Percentiles rank a stretch among this genome's conserved stretches.
Evolutionary conservation across 2,888 invertebrate species (phyloP).

Genomic region (Heteromurus nitidus): DNA sequence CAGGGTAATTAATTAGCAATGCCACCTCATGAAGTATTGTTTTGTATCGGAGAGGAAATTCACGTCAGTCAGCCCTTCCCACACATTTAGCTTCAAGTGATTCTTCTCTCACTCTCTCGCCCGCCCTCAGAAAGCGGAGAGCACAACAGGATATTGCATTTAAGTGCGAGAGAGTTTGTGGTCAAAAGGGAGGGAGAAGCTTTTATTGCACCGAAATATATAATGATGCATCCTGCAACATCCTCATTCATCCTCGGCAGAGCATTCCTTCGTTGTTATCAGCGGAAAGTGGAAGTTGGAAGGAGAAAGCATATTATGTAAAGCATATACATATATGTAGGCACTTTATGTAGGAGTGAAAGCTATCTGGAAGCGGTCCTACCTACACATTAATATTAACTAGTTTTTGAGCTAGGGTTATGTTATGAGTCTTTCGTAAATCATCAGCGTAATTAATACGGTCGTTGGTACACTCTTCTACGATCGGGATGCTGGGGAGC

Average conservation of each 20-base stretch:
- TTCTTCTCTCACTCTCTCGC: background rate
- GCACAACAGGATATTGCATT: background rate
- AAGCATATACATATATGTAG: too few species aligned
- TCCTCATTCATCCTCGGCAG: too few species aligned
- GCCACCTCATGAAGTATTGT: slow-evolving; percentile 24
- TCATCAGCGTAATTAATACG: slow-evolving; percentile 50
- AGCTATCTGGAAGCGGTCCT: too few species aligned
- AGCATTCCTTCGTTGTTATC: too few species aligned
- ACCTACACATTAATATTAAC: slow-evolving; percentile 30
- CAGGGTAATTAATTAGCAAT: slow-evolving; percentile 40
- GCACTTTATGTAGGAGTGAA: too few species aligned
- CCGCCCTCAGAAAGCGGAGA: background rate
- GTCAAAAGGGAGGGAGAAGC: too few species aligned
- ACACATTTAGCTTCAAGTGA: too few species aligned
- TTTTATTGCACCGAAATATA: too few species aligned
- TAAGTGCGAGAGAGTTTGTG: background rate
- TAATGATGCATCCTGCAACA: too few species aligned
- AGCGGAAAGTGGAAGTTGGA: too few species aligned
- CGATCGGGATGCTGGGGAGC: too few species aligned
- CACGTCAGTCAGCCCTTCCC: too few species aligned
- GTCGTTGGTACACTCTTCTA: slow-evolving; percentile 12
- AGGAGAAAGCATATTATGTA: background rate
- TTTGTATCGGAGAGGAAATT: background rate
- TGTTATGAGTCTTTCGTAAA: slow-evolving; percentile 32
- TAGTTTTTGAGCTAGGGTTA: background rate